Conservation (phyloP, 2,113 vertebrate species). For the Tympanuchus pallidicinctus region DNA sequence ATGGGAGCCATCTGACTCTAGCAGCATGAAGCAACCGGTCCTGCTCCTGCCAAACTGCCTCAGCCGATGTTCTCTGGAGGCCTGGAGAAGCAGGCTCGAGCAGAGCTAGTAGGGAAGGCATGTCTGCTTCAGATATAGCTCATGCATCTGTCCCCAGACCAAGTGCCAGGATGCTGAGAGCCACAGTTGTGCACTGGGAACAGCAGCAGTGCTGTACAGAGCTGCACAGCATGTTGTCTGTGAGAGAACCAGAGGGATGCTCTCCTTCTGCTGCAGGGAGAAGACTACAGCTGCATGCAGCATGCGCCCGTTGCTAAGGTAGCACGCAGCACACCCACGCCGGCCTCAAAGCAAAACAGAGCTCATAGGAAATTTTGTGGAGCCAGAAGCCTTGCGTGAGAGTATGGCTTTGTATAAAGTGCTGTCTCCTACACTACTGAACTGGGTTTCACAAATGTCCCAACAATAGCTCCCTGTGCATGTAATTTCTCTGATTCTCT, state of each 20-base stretch:
- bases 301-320: slow-evolving; percentile 50
- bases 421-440: background rate
- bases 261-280: background rate
- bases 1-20: slow-evolving; percentile 20
- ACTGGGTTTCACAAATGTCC: background rate
- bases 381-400: background rate
- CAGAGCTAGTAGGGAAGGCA: background rate
- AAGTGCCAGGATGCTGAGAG: rapidly evolving
- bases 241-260: background rate
- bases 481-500: background rate
- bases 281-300: slow-evolving; percentile 37
- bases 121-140: background rate
- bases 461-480: background rate
- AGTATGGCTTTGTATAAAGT: background rate
- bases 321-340: slow-evolving; percentile 30
- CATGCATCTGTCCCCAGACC: background rate
- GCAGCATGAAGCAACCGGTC: slow-evolving; percentile 13
- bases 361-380: background rate
- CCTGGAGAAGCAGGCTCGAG: background rate
- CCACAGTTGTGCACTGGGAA: background rate
- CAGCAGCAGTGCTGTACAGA: background rate
- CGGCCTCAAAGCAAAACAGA: background rate
- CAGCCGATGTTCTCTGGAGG: slow-evolving; percentile 8
- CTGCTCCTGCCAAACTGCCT: slow-evolving; percentile 24
- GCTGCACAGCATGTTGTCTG: background rate